These are phyloP conservation scores for Ischnus inquisitorius DNA, from an alignment of 2,888 invertebrate species.

Conservation along the genomic window DNA sequence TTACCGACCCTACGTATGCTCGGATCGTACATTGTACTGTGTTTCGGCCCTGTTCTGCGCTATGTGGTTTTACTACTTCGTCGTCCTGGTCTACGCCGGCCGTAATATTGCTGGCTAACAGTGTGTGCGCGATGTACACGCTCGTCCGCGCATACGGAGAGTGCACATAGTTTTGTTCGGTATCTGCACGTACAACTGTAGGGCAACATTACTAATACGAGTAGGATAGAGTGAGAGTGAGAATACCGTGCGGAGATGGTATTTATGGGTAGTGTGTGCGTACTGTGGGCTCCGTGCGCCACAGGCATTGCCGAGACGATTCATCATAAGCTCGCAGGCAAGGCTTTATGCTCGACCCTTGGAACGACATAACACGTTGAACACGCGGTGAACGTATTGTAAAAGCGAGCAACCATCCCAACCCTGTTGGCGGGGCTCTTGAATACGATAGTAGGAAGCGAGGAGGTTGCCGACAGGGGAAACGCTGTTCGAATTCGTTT, in stretches of 20 bases:
- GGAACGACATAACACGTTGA: slow-evolving; percentile 46
- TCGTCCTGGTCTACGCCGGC: slow-evolving; percentile 6
- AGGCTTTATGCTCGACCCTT: slow-evolving; percentile 68
- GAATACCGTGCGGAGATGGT: slow-evolving; percentile 7
- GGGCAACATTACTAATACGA: slow-evolving; percentile 30
- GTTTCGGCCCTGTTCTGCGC: slow-evolving; percentile 28
- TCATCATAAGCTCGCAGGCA: slow-evolving; percentile 72
- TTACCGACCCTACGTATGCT: slow-evolving; percentile 37
- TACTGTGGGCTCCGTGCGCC: slow-evolving; percentile 40
- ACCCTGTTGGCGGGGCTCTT: background rate
- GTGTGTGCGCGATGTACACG: slow-evolving; percentile 17
- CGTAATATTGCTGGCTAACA: slow-evolving; percentile 34
- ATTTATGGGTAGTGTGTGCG: slow-evolving; percentile 56
- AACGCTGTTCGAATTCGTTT: background rate
- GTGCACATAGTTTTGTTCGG: slow-evolving; percentile 23
- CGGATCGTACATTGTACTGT: slow-evolving; percentile 19
- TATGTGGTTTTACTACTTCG: slow-evolving; percentile 47
- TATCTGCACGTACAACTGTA: slow-evolving; percentile 13
- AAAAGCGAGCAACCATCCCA: slow-evolving; percentile 21
- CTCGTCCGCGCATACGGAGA: background rate
- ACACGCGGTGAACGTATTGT: slow-evolving; percentile 27
- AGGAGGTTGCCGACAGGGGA: slow-evolving; percentile 21
- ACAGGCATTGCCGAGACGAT: slow-evolving; percentile 73
- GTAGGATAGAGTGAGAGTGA: background rate
- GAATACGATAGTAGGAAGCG: slow-evolving; percentile 9